Conservation (phyloP, 2,113 vertebrate genomes). For the Alouatta palliata region DNA sequence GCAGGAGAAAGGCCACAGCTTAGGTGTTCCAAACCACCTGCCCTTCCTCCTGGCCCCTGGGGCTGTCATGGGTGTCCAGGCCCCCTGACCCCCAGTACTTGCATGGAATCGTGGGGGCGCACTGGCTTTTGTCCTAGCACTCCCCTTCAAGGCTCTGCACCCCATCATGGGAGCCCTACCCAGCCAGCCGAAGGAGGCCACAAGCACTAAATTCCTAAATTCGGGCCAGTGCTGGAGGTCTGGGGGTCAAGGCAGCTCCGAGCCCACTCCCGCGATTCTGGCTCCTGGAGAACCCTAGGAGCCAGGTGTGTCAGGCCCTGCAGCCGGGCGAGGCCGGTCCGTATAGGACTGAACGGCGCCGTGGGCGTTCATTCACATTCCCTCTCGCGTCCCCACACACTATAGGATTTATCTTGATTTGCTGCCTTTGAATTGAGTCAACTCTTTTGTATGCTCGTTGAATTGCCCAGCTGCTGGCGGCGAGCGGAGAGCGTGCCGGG, state of each 20-base stretch:
- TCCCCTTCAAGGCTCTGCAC: neutral
- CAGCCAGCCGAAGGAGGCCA: neutral
- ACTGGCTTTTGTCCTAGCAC: neutral
- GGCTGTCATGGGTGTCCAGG: neutral
- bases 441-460: slow-evolving; percentile 91
- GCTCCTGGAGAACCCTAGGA: neutral
- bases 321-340: neutral
- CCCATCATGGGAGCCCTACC: neutral
- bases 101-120: neutral
- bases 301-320: neutral
- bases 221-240: neutral
- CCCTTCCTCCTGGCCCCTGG: neutral
- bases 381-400: slow-evolving; percentile 62
- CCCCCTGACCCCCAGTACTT: neutral
- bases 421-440: slow-evolving; percentile 92
- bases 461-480: slow-evolving; percentile 87
- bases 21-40: neutral
- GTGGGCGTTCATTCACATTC: slow-evolving; percentile 44
- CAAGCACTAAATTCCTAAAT: neutral
- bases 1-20: neutral
- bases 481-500: slow-evolving; percentile 84
- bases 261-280: neutral
- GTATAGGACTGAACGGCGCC: neutral
- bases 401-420: slow-evolving; percentile 90
- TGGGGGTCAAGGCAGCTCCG: neutral